Evolutionary conservation across 2,113 vertebrate species (phyloP).

Genomic region (Spea bombifrons): DNA sequence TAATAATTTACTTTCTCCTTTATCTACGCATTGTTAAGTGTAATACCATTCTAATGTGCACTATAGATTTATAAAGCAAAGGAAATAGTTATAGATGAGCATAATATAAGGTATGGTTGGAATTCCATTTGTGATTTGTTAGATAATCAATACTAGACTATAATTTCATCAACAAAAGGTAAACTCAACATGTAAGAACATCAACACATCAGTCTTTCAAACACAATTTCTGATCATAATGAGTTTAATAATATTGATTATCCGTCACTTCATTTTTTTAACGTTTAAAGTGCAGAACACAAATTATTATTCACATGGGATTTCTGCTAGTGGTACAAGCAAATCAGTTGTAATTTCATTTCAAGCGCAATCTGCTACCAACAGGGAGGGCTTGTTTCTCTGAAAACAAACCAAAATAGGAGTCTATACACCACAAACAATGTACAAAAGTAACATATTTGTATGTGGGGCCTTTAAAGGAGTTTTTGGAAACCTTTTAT

Average conservation of each 20-base stretch:
- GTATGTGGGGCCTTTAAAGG: too few species aligned
- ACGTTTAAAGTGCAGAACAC: conserved; percentile 19
- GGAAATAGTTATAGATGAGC: too few species aligned
- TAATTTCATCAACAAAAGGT: conserved; percentile 5
- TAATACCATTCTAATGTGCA: too few species aligned
- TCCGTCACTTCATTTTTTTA: conserved; percentile 16
- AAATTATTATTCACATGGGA: conserved; percentile 2
- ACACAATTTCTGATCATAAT: conserved; percentile 31
- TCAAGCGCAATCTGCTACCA: conserved; percentile 1
- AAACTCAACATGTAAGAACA: conserved; percentile 14
- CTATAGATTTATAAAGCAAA: too few species aligned
- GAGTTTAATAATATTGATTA: conserved; percentile 36
- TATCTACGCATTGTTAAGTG: too few species aligned
- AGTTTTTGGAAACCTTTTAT: too few species aligned
- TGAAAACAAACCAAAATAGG: too few species aligned
- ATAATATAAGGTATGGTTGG: conserved; percentile 14
- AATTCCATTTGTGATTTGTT: conserved; percentile 16
- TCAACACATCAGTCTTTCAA: conserved; percentile 15
- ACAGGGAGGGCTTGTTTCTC: not conserved
- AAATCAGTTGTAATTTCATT: conserved; percentile 11
- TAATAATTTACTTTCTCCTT: too few species aligned
- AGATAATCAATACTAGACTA: conserved; percentile 33
- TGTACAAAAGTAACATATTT: too few species aligned
- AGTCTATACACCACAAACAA: too few species aligned
- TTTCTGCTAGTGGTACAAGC: conserved; percentile 7